Base-by-base conservation (phyloP, 1,140 invertebrate genomes). In the Triops cancriformis region DNA sequence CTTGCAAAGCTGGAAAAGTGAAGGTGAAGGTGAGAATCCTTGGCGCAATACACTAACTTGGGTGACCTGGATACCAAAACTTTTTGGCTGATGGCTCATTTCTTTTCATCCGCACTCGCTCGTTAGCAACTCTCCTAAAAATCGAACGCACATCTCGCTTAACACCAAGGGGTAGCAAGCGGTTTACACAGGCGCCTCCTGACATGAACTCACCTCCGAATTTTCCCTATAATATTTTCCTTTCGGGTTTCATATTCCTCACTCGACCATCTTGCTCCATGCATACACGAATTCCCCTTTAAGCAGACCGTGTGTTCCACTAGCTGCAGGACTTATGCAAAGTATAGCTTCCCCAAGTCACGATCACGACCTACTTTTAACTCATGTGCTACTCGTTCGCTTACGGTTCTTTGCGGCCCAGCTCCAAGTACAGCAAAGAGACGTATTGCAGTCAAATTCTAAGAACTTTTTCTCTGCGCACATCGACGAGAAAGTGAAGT, bases 341-440 rank as follows among this genome's bases (percentile, higher is more conserved):
- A 64, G 51, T 23, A 64, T n/a, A 23, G 23, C 51, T 64, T 64
- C 51, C 18, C 51, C 23, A 18, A 23, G 51, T 64, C 51, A 64
- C 51, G 51, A 64, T 18, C 51, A 64, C 51, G 51, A 64, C 51
- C 51, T 64, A 64, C 51, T 64, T 64, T 37, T 64, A 64, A 64
- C 23, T n/a, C 51, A 14, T 64, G 18, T 64, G 23, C 14, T 37
- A 37, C 31, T 37, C 31, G 31, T 7, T 23, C 18, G 51, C 51
- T 64, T 10, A 64, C 14, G 23, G 23, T 23, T 18, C 23, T 64
- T 64, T 64, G 14, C 51, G 51, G 23, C 14, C 14, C 9, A 64
- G 18, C 51, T 18, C 51, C 51, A 64, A 64, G 51, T 64, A 64
- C 23, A 64, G 7, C 51, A 64, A 64, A 23, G 0, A 23, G 18